Evolutionary conservation across 2,888 invertebrate species (phyloP).

Genomic region (Pseudeuparius sepicola): DNA sequence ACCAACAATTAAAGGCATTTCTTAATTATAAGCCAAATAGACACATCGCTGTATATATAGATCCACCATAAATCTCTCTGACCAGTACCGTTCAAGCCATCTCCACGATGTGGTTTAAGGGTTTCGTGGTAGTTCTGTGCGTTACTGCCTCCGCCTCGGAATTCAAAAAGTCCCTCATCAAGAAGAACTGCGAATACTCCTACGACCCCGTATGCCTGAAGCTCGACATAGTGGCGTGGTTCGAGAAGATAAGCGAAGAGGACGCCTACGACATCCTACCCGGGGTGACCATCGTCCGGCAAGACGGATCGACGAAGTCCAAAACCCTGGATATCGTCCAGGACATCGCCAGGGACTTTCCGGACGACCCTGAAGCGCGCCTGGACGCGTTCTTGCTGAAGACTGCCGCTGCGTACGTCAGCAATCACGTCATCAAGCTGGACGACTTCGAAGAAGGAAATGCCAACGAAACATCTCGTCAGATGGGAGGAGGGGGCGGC

Average conservation of each 20-base stretch:
- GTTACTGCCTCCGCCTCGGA: too few relatives aligned
- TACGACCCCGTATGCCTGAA: conserved; percentile 69
- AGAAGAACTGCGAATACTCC: conserved; percentile 45
- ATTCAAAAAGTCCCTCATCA: too few relatives aligned
- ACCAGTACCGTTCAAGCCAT: too few relatives aligned
- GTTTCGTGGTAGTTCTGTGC: too few relatives aligned
- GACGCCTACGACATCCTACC: conserved; percentile 60
- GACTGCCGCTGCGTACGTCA: conserved; percentile 59
- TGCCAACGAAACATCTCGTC: too few relatives aligned
- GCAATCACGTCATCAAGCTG: conserved; percentile 62
- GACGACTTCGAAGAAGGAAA: conserved; percentile 43
- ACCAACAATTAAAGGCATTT: too few relatives aligned
- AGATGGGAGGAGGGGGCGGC: conserved; percentile 47
- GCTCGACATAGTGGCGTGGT: conserved; percentile 63
- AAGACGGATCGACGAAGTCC: conserved; percentile 38
- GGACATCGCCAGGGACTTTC: conserved; percentile 61
- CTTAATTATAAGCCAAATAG: too few relatives aligned
- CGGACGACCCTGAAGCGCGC: conserved; percentile 61
- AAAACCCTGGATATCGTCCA: conserved; percentile 60
- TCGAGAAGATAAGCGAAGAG: conserved; percentile 63
- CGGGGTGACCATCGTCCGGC: conserved; percentile 64
- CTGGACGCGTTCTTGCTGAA: conserved; percentile 65
- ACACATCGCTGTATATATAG: too few relatives aligned
- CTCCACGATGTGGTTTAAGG: too few relatives aligned
- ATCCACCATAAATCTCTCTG: too few relatives aligned